A percentile compares a stretch with the other conserved stretches of the same genome.
Conservation (phyloP, 2,797 vertebrate species). For the Xiphophorus birchmanni region DNA sequence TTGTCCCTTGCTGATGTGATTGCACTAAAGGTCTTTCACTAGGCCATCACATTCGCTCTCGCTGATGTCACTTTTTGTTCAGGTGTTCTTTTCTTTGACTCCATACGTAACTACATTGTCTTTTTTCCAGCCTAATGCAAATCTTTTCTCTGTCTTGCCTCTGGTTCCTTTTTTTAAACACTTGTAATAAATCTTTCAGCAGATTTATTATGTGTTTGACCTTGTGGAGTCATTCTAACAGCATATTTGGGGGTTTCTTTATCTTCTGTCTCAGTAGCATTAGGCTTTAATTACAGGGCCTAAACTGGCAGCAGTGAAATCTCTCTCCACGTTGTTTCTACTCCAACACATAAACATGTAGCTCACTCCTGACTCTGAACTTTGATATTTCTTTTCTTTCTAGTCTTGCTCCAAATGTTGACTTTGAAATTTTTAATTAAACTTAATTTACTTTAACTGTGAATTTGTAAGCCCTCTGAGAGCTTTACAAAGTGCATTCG, state of each 20-base stretch:
- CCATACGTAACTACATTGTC: slow-evolving; percentile 11
- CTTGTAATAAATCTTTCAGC: slow-evolving; percentile 66
- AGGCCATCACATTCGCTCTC: slow-evolving; percentile 31
- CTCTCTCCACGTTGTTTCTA: slow-evolving; percentile 28
- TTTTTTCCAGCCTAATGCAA: slow-evolving; percentile 33
- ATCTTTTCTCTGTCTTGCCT: slow-evolving; percentile 33
- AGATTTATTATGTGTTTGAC: slow-evolving; percentile 73
- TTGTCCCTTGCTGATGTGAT: slow-evolving; percentile 39
- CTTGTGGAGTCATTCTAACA: slow-evolving; percentile 57
- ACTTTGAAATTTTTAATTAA: slow-evolving; percentile 67
- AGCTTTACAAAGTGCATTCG: slow-evolving; percentile 23
- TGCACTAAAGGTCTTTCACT: slow-evolving; percentile 52
- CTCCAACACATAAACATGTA: slow-evolving; percentile 33
- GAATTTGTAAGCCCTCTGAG: slow-evolving; percentile 19
- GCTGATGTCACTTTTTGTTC: slow-evolving; percentile 40
- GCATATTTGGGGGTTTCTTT: slow-evolving; percentile 8
- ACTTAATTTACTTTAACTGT: slow-evolving; percentile 51
- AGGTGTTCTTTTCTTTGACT: not conserved
- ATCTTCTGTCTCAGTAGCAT: slow-evolving; percentile 22
- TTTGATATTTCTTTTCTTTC: slow-evolving; percentile 51
- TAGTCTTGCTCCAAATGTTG: slow-evolving; percentile 67
- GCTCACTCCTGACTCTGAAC: slow-evolving; percentile 26
- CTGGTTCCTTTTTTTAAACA: slow-evolving; percentile 33
- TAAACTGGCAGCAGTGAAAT: slow-evolving; percentile 42
- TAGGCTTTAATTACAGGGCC: slow-evolving; percentile 40